These are phyloP conservation scores for Orussus abietinus DNA, from an alignment of 1,140 invertebrate species.

Conservation along the genomic window DNA sequence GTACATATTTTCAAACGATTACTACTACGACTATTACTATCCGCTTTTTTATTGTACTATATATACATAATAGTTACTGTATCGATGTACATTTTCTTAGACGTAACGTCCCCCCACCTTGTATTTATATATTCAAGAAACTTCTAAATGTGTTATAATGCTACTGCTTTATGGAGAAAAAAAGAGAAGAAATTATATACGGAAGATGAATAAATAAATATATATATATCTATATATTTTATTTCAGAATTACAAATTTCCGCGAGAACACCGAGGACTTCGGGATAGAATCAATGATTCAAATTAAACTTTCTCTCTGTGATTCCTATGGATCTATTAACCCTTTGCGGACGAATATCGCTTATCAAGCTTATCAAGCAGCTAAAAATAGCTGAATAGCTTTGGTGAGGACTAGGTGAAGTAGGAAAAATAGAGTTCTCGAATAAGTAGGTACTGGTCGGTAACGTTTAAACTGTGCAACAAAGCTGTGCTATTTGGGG, in stretches of 20 bases:
- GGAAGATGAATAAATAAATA: slow-evolving; percentile 19
- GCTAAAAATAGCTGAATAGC: no score
- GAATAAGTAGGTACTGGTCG: no score
- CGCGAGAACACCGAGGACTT: no score
- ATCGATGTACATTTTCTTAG: slow-evolving; percentile 43
- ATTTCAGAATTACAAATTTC: slow-evolving; percentile 37
- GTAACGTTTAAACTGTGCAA: no score
- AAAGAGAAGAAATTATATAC: slow-evolving; percentile 21
- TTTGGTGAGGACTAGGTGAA: no score
- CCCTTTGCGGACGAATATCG: no score
- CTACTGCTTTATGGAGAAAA: slow-evolving; percentile 33
- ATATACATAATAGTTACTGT: slow-evolving; percentile 34
- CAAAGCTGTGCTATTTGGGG: no score
- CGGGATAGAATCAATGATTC: slow-evolving; percentile 28
- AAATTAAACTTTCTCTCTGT: slow-evolving; percentile 40
- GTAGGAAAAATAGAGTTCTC: no score
- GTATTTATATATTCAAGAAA: slow-evolving; percentile 36
- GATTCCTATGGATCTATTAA: no score
- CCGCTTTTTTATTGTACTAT: slow-evolving; percentile 45
- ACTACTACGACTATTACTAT: slow-evolving; percentile 24
- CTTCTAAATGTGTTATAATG: slow-evolving; percentile 47
- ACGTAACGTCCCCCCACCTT: slow-evolving; percentile 26
- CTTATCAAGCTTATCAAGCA: no score
- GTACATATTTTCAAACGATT: background rate
- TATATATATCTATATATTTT: slow-evolving; percentile 36